These are phyloP conservation scores for Smutsia gigantea DNA, from an alignment of 2,797 vertebrate species.

Conservation along the genomic window DNA sequence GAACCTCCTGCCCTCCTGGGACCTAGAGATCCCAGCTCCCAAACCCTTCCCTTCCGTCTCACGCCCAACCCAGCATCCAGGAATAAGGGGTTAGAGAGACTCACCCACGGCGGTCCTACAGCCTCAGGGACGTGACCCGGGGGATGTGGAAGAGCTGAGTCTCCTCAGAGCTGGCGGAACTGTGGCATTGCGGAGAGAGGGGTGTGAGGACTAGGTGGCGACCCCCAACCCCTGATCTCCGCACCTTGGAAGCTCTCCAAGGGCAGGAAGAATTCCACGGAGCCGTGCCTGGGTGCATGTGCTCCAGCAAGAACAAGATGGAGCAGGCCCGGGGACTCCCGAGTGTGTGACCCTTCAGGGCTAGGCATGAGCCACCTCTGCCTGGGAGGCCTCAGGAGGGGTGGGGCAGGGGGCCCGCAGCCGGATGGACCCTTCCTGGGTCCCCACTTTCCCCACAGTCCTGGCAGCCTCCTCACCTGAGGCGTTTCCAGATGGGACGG, in stretches of 20 bases:
- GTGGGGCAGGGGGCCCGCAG: too few relatives aligned
- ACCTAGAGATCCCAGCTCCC: neutral
- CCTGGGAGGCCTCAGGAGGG: neutral
- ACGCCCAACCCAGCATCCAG: neutral
- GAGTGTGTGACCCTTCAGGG: neutral
- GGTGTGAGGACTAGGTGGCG: neutral
- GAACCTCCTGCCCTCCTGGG: neutral
- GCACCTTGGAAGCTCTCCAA: neutral
- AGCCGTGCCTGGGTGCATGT: fast-evolving
- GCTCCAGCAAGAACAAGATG: neutral
- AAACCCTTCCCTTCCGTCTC: neutral
- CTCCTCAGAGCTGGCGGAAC: conserved; percentile 86
- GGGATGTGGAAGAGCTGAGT: conserved; percentile 88
- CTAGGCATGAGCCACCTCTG: neutral
- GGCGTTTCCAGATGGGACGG: conserved; percentile 86
- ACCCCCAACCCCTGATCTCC: neutral
- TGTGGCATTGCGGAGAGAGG: neutral
- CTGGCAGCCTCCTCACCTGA: conserved; percentile 82
- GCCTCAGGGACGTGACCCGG: conserved; percentile 85
- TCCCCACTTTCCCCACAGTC: neutral
- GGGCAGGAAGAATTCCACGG: neutral
- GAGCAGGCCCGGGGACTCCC: neutral
- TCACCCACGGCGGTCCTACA: conserved; percentile 77
- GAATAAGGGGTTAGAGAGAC: neutral
- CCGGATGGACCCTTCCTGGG: neutral